Conservation (phyloP, 2,888 invertebrate genomes). For the Amiota communis region DNA sequence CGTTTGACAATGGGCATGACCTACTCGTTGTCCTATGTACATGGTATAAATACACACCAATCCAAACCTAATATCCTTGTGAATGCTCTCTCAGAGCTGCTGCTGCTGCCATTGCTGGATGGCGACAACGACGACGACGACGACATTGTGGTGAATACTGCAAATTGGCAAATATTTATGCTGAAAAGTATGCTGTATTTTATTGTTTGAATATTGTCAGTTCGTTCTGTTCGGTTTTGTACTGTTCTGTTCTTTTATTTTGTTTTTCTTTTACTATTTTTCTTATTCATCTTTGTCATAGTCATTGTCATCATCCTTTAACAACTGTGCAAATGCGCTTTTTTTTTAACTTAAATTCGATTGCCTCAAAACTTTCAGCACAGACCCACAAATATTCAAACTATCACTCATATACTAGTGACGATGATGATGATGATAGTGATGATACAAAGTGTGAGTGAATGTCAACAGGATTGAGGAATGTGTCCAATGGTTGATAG, state of each 20-base stretch:
- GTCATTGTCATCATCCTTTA: neutral
- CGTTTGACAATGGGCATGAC: constrained; percentile 21
- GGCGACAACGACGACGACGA: neutral
- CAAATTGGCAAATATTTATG: constrained; percentile 51
- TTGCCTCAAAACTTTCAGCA: neutral
- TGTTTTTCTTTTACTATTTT: constrained; percentile 1
- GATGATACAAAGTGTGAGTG: too few species aligned
- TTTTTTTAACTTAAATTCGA: constrained; percentile 5
- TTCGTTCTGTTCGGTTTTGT: neutral
- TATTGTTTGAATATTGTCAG: constrained; percentile 37
- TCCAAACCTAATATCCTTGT: neutral
- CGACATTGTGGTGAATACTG: neutral
- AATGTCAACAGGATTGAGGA: too few species aligned
- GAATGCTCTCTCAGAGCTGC: neutral
- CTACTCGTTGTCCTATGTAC: neutral
- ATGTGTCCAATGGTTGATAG: neutral
- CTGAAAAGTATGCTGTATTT: constrained; percentile 35
- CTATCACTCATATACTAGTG: too few species aligned
- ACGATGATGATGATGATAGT: too few species aligned
- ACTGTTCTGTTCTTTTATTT: neutral
- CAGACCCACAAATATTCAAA: too few species aligned
- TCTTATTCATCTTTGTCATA: neutral
- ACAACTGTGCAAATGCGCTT: constrained; percentile 10
- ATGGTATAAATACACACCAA: neutral
- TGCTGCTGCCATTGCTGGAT: constrained; percentile 1